Conservation (phyloP, 2,888 invertebrate genomes). For the Harpagoxenus sublaevis region DNA sequence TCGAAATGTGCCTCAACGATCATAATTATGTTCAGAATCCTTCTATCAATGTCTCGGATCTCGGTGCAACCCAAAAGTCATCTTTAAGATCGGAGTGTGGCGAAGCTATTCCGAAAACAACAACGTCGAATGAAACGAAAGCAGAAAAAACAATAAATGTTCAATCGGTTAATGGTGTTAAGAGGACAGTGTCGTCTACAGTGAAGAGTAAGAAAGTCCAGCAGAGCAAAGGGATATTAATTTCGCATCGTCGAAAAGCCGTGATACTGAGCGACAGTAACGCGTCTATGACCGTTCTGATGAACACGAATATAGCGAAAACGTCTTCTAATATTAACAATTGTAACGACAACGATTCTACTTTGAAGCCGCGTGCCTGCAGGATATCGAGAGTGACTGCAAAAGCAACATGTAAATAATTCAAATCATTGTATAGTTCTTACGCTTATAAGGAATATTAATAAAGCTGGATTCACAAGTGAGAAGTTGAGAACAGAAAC, state of each 20-base stretch:
- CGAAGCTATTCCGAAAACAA: background rate
- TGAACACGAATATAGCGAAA: constrained; percentile 41
- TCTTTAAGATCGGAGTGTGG: background rate
- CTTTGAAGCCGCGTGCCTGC: constrained; percentile 53
- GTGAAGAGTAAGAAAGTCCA: constrained; percentile 39
- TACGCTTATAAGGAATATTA: background rate
- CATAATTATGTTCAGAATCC: constrained; percentile 38
- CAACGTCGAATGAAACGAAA: background rate
- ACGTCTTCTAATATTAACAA: background rate
- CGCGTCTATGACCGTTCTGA: constrained; percentile 72
- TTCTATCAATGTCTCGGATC: background rate
- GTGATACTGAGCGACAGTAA: constrained; percentile 77
- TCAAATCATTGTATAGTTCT: constrained; percentile 6
- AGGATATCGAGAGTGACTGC: constrained; percentile 33
- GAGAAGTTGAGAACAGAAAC: background rate
- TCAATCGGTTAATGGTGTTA: background rate
- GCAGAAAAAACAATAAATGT: background rate
- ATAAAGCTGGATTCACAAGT: constrained; percentile 8
- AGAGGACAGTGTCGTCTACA: background rate
- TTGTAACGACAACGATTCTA: constrained; percentile 1
- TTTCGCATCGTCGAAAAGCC: constrained; percentile 76
- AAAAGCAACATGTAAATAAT: constrained; percentile 34
- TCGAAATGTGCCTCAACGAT: constrained; percentile 6
- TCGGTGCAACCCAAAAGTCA: background rate
- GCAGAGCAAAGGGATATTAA: constrained; percentile 66